Conservation (phyloP, 2,888 invertebrate genomes). For the Hydroisotoma schaefferi region DNA sequence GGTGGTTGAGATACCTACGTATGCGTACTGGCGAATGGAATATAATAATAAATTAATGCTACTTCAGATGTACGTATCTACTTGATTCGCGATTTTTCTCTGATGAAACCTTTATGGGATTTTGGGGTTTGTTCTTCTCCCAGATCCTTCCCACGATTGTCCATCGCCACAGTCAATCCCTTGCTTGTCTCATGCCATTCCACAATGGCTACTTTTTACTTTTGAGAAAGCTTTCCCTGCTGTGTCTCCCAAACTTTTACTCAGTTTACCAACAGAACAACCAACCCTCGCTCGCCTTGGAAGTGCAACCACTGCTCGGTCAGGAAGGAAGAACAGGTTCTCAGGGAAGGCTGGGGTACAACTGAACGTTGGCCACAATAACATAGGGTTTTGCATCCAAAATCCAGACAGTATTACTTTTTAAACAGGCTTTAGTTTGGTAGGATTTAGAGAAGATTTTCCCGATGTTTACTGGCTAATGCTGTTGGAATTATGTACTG, state of each 20-base stretch:
- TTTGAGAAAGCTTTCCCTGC: not conserved
- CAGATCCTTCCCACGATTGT: not conserved
- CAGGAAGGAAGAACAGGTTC: too few relatives aligned
- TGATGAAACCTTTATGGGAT: not conserved
- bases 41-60: constrained; percentile 4
- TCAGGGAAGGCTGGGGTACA: not conserved
- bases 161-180: too few relatives aligned
- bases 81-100: constrained; percentile 2
- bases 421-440: not conserved
- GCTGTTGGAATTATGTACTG: not conserved
- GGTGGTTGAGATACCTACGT: too few relatives aligned
- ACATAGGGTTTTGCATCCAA: too few relatives aligned
- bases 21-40: not conserved
- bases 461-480: not conserved
- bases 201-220: not conserved
- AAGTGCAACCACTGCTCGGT: not conserved
- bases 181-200: too few relatives aligned
- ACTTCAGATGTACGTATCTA: not conserved
- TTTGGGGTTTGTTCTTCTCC: not conserved
- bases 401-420: not conserved
- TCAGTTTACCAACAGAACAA: not conserved
- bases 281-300: not conserved
- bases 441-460: not conserved
- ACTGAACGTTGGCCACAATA: not conserved
- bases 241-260: not conserved